Evolutionary conservation across 1,140 invertebrate genomes (phyloP), one percentile per base, ranked within the genome.

Genomic region (Psix sp.): DNA sequence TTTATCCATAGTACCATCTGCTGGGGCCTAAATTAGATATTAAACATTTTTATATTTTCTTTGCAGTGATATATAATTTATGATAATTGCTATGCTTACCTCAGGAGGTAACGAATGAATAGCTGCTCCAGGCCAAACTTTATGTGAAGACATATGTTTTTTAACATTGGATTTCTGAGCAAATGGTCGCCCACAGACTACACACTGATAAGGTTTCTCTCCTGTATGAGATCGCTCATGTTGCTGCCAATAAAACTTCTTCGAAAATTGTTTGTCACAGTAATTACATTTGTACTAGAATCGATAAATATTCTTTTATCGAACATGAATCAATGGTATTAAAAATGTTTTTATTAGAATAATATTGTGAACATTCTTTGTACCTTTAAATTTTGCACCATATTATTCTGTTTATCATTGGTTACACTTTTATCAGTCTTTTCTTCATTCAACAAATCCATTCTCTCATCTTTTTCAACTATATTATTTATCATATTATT

Each of bases 141-240:
- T 93, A 78, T 93, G 92, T 39, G 91, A 91, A 9, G 90, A 88
- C 80, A 92, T 89, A 70, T 93, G 92, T 80, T 92, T 92, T 68
- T 91, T 90, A 2, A 93, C 88, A 77, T 93, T 91, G 71, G 91
- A 92, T 72, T 92, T 92, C 77, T 92, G 88, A 46, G 88, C 85
- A 66, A 88, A 89, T 18, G 87, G 90, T 59, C 91, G 88, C 13
- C 89, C 90, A 80, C 91, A 92, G 17, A 90, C 85, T 40, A 91
- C 88, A 78, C 91, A 92, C 18, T 90, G 89, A 83, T 89, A 92
- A 35, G 91, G 91, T 48, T 90, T 88, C 67, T 90, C 88, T 16
- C 90, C 91, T 14, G 89, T 92, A 77, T 92, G 91, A 57, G 85
- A 88, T 21, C 89, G 82, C 48, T 88, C 80, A 21, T 90, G 89